Evolutionary conservation across 2,113 vertebrate genomes (phyloP), one percentile per base, ranked within the genome.

Genomic region (Grallaria varia): DNA sequence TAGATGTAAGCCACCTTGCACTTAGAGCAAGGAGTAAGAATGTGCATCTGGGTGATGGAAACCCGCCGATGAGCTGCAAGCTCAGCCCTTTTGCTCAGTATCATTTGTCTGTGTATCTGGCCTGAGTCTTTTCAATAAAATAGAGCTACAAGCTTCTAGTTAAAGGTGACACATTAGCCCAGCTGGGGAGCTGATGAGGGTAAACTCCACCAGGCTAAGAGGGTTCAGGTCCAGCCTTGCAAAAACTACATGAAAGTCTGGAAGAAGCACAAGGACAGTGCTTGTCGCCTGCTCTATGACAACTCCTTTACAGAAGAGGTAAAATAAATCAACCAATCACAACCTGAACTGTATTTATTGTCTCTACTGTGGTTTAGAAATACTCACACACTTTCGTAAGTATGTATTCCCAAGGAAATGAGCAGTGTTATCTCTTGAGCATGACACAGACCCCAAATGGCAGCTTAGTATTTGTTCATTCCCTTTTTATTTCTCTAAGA

Each of bases 1-100:
- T 95, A 44, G 63, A 18, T 37, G 23, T 67, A 84, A 93, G 50
- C 83, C 55, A 92, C 67, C 76, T 95, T 80, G 72, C 68, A 53
- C 59, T 95, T 59, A 93, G 9, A 81, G 79, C 39, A 86, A 62
- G 64, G 77, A 25, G 22, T 45, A 79, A 55, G 75, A 92, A 94
- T 55, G 79, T 55, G 64, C 68, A 93, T 68, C 75, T 88, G 63
- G 37, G 50, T 80, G 55, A 72, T 71, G 44, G 55, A 68, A 69
- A 84, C 49, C 50, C 20, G 30, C 50, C 59, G 35, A 33, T 8
- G 45, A 90, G 39, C 45, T 0, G 0, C 2, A 0, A 24, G 15
- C 45, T 88, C 12, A 2, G 42, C 50, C 33, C 15, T 81, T n/a
- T 80, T 62, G 5, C 30, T 53, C 63, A 27, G 3, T 35, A 20